Evolutionary conservation across 1,140 invertebrate genomes (phyloP).

Genomic region (Ceratina japonica): DNA sequence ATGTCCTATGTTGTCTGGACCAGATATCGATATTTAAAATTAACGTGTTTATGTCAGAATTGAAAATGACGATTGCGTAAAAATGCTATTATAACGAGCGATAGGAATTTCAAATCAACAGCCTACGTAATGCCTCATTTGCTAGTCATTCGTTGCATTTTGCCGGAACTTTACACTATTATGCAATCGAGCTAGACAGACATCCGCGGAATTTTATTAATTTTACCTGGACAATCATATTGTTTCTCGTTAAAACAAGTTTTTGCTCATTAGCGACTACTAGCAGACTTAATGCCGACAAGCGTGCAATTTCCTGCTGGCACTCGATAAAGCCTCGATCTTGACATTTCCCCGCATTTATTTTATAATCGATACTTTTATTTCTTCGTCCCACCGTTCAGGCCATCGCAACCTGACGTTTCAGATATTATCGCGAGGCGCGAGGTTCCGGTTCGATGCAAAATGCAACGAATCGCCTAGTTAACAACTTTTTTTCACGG

Average conservation of each 20-base stretch:
- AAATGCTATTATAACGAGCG: no score
- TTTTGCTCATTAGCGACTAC: background rate
- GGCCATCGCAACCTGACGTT: background rate
- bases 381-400: background rate
- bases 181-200: background rate
- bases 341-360: constrained; percentile 21
- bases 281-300: background rate
- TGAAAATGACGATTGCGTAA: no score
- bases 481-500: background rate
- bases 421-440: background rate
- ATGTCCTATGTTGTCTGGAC: no score
- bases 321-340: constrained; percentile 25
- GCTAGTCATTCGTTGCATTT: background rate
- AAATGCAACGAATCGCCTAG: constrained; percentile 11
- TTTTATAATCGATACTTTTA: constrained; percentile 15
- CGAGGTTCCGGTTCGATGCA: background rate
- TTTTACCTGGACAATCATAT: background rate
- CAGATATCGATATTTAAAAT: no score
- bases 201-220: background rate
- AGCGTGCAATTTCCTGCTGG: background rate
- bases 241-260: background rate
- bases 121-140: no score
- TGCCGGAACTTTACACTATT: background rate
- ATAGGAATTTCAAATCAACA: background rate
- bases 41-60: no score